Evolutionary conservation across 1,140 invertebrate species (phyloP), one percentile per base, ranked within the genome.

Genomic region (Zaprionus tsacasi): DNA sequence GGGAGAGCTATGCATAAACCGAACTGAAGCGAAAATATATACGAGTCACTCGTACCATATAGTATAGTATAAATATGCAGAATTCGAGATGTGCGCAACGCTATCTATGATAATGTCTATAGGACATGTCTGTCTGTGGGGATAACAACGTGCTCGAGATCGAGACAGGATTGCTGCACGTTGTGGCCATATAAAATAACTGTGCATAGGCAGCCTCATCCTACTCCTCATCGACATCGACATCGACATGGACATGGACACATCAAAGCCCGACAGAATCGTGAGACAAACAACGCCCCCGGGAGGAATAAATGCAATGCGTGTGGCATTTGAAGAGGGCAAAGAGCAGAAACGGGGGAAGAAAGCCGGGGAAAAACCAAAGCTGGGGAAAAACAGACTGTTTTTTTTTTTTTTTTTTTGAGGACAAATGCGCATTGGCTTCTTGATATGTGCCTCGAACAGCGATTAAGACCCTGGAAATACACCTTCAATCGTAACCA

Each of bases 1-100:
- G 58, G 40, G 67, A 79, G 63, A 61, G 72, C 79, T 72, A 77
- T 88, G 79, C 72, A 78, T 87, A 79, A 82, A 82, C 86, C 79
- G 58, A 82, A 86, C 81, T 79, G 58, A 69, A 55, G 54, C 17
- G 52, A 52, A 75, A 71, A 78, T 61, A 57, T 55, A 65, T 71
- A 64, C 60, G 58, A 56, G 35, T 40, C 70, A 82, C 70, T 76
- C 61, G 57, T 65, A n/a, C n/a, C n/a, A n/a, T n/a, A n/a, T n/a
- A n/a, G n/a, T n/a, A n/a, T n/a, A 63, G 21, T 61, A 82, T 77
- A 82, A 82, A 79, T 80, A 82, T 79, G 77, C 82, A 73, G 65
- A 65, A 72, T 70, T 48, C 78, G 65, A 78, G 55, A 70, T 43
- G 66, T 74, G 78, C 50, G 27, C 38, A 72, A 64, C 72, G 70